A percentile compares a stretch with the other conserved stretches of the same genome.
phyloP scores from a whole-genome alignment of 64 coral and sea anemone species.

The Cladopsammia gracilis region DNA sequence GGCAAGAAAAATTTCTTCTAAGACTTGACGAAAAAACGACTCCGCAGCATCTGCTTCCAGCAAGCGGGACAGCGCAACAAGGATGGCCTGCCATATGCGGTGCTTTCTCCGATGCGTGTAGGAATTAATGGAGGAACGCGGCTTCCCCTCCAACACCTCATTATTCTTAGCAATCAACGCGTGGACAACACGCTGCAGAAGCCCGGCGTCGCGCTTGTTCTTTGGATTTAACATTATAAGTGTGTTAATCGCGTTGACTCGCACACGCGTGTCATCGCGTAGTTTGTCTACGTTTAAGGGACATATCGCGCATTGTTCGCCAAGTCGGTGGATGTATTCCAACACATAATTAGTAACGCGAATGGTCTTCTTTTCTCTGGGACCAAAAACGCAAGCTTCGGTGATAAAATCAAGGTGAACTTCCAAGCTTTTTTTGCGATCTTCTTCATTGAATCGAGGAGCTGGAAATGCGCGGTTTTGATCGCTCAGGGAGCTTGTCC shows the following conservation, averaged over 20 bases:
- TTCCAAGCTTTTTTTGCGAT: slow-evolving; percentile 18
- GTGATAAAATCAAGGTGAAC: slow-evolving; percentile 61
- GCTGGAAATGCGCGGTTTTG: not conserved
- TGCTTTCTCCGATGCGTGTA: slow-evolving; percentile 80
- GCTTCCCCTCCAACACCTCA: slow-evolving; percentile 53
- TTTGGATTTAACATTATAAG: slow-evolving; percentile 64
- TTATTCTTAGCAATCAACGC: slow-evolving; percentile 60
- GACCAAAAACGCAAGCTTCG: slow-evolving; percentile 73
- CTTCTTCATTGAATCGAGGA: not conserved
- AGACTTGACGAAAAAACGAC: slow-evolving; percentile 46
- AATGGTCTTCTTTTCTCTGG: slow-evolving; percentile 62
- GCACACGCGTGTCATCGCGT: slow-evolving; percentile 72
- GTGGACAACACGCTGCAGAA: slow-evolving; percentile 56
- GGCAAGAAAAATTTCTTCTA: slow-evolving; percentile 59
- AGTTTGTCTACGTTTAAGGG: slow-evolving; percentile 45
- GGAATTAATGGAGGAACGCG: slow-evolving; percentile 78
- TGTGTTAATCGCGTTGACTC: slow-evolving; percentile 82
- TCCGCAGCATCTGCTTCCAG: slow-evolving; percentile 17
- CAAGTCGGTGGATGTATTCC: slow-evolving; percentile 70
- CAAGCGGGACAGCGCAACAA: slow-evolving; percentile 59
- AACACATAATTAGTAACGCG: slow-evolving; percentile 56
- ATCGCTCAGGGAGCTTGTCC: slow-evolving; percentile 7
- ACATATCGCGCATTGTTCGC: slow-evolving; percentile 40
- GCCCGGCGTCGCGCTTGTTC: slow-evolving; percentile 3
- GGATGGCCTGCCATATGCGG: slow-evolving; percentile 78